phyloP scores from a whole-genome alignment of 2,113 vertebrate genomes.

The Emydocephalus ijimae region DNA sequence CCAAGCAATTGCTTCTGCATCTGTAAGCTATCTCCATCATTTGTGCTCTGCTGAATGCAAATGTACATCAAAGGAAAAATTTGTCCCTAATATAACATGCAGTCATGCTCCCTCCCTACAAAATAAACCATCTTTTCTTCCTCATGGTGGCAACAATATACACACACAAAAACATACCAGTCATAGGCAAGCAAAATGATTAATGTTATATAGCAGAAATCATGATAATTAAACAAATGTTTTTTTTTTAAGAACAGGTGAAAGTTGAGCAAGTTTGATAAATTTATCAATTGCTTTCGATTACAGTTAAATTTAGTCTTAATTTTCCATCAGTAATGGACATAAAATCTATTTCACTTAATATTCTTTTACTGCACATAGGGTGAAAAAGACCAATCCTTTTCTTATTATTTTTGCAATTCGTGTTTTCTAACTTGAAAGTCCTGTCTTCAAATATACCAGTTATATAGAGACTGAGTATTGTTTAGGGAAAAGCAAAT shows the following conservation, averaged over 20 bases:
- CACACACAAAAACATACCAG: neutral
- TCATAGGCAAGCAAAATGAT: constrained; percentile 47
- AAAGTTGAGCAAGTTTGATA: constrained; percentile 42
- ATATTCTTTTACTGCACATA: neutral
- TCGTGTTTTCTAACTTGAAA: neutral
- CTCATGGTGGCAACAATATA: constrained; percentile 78
- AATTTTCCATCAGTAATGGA: constrained; percentile 18
- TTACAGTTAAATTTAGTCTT: constrained; percentile 22
- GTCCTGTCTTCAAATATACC: neutral
- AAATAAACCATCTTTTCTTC: constrained; percentile 31
- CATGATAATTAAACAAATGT: constrained; percentile 51
- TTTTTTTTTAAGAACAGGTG: constrained; percentile 47
- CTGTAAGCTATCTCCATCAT: neutral
- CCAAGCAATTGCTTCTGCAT: constrained; percentile 35
- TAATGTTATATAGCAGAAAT: constrained; percentile 44
- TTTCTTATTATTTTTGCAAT: neutral
- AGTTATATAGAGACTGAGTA: neutral
- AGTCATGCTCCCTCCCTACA: neutral
- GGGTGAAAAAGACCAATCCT: neutral
- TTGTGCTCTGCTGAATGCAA: constrained; percentile 28
- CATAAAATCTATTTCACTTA: neutral
- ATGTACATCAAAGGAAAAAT: constrained; percentile 9
- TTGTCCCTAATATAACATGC: neutral
- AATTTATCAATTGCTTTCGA: constrained; percentile 54
- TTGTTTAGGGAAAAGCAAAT: neutral